Percentiles rank a stretch among this genome's conserved stretches.
Conservation (phyloP, 2,797 vertebrate genomes). For the Hafferia zeledoni region DNA sequence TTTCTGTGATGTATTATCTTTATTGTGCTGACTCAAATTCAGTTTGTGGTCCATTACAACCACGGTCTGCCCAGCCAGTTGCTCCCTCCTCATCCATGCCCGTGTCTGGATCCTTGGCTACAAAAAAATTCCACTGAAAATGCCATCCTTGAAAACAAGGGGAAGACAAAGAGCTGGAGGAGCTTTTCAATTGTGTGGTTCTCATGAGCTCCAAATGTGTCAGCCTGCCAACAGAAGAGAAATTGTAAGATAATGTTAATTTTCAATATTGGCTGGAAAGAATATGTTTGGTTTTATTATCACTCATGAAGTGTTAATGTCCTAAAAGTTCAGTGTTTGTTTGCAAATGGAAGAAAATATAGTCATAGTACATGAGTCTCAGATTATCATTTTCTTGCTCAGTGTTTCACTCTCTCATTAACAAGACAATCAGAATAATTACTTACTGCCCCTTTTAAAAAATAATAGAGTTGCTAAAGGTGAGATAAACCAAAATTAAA, state of each 20-base stretch:
- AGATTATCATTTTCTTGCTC: background rate
- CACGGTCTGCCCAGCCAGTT: background rate
- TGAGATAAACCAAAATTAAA: background rate
- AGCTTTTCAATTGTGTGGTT: background rate
- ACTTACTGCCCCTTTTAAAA: background rate
- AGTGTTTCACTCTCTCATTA: background rate
- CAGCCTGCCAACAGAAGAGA: background rate
- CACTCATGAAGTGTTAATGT: background rate
- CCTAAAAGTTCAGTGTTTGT: background rate
- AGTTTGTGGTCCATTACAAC: background rate
- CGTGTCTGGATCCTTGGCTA: background rate
- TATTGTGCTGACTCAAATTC: background rate
- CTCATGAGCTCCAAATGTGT: background rate
- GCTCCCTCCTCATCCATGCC: background rate
- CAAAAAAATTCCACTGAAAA: background rate
- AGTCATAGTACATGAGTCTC: background rate
- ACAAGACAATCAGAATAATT: background rate
- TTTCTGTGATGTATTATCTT: background rate
- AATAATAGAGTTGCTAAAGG: background rate
- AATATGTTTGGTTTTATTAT: background rate
- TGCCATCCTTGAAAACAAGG: background rate
- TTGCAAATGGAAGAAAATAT: background rate
- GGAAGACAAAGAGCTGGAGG: background rate
- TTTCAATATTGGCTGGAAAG: background rate
- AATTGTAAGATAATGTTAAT: background rate